These are phyloP conservation scores for Sceliomorpha sp. DNA, from an alignment of 2,888 invertebrate species.

Conservation along the genomic window DNA sequence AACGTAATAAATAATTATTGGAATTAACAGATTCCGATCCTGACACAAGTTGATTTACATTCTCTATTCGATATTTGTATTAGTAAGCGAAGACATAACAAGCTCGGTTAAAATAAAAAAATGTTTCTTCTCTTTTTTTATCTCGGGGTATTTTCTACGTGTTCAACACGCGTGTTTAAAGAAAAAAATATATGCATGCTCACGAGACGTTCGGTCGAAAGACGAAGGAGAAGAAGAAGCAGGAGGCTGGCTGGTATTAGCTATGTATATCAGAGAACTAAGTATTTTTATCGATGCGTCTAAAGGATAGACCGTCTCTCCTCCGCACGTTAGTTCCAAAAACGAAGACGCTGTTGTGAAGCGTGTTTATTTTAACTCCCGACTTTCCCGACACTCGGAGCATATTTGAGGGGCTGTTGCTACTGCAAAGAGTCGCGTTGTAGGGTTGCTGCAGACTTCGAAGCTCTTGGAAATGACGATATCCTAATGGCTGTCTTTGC, in stretches of 20 bases:
- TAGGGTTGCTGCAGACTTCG: constrained; percentile 13
- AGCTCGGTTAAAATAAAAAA: too few species aligned
- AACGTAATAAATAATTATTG: too few species aligned
- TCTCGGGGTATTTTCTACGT: too few species aligned
- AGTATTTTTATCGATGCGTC: constrained; percentile 42
- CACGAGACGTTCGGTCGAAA: too few species aligned
- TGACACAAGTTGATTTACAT: too few species aligned
- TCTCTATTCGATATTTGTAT: too few species aligned
- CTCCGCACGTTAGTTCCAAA: constrained; percentile 25
- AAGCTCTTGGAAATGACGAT: constrained; percentile 12
- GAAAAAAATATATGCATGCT: too few species aligned
- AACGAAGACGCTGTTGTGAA: constrained; percentile 26
- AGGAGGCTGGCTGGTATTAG: constrained; percentile 14
- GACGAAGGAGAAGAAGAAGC: too few species aligned
- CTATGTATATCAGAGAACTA: constrained; percentile 23
- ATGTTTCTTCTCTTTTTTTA: too few species aligned
- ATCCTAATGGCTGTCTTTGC: constrained; percentile 21
- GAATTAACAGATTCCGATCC: too few species aligned
- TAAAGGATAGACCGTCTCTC: constrained; percentile 30
- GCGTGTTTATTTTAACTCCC: constrained; percentile 39
- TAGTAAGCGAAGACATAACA: too few species aligned
- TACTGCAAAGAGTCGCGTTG: constrained; percentile 17
- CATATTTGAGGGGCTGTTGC: constrained; percentile 1
- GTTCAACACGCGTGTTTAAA: too few species aligned
- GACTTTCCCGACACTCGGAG: constrained; percentile 18